Percentiles rank a stretch among this genome's conserved stretches.
Evolutionary conservation across 2,113 vertebrate genomes (phyloP).

Genomic region (Corvus hawaiiensis): DNA sequence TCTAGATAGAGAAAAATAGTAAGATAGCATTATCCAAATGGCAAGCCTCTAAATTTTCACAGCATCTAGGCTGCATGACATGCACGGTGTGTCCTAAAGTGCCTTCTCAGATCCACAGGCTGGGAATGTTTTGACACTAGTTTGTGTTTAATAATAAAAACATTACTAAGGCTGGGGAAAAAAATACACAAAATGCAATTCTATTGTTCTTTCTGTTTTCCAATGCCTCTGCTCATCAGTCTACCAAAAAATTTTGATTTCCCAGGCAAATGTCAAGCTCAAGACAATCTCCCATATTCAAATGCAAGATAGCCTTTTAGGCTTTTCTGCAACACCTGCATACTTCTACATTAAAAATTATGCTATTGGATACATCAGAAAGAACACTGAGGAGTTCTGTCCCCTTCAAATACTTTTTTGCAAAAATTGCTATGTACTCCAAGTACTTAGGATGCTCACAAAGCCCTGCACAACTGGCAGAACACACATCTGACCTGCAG

Average conservation of each 20-base stretch:
- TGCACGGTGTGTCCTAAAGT: background rate
- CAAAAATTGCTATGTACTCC: background rate
- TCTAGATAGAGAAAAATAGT: background rate
- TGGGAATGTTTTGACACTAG: background rate
- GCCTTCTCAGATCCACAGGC: background rate
- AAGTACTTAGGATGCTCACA: background rate
- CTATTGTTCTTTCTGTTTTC: background rate
- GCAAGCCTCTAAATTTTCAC: background rate
- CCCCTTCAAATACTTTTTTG: background rate
- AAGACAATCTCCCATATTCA: background rate
- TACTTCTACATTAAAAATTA: background rate
- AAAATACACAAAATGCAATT: background rate
- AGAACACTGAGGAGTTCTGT: background rate
- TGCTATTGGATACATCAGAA: background rate
- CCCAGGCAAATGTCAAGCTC: fast-evolving
- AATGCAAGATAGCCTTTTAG: background rate
- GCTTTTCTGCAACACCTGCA: background rate
- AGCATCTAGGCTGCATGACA: background rate
- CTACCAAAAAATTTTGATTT: background rate
- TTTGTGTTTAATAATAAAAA: background rate
- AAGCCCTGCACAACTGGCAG: background rate
- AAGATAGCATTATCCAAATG: background rate
- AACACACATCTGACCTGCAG: background rate
- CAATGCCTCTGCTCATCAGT: background rate
- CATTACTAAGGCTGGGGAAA: background rate